Evolutionary conservation across 2,888 invertebrate species (phyloP), one percentile per base, ranked within the genome.

Genomic region (Miltochrista miniata): DNA sequence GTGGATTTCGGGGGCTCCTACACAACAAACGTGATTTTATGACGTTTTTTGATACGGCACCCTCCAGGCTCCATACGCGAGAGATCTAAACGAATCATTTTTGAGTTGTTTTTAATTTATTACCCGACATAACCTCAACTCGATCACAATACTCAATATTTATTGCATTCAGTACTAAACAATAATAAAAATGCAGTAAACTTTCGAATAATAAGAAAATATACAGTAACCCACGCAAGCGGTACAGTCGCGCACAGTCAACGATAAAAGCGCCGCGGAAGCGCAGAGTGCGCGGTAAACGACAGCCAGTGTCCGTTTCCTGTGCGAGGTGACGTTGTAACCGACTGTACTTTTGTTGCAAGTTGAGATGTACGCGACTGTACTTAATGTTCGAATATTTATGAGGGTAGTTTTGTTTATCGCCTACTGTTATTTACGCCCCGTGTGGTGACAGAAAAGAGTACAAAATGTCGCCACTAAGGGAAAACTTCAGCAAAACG

Each of bases 251-350:
- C 47, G 56, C 51, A 51, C 53, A 62, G 48, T 33, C 31, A 43
- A 47, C 51, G 61, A 67, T 67, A 68, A 68, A 67, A 57, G 51
- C 56, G 35, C 40, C 48, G 61, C 68, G 76, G 74, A 75, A 71
- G 58, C 56, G 45, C 55, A 61, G 61, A 59, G 61, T 59, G 75
- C 64, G 68, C 66, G 67, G 69, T 64, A 61, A 68, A 68, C 68
- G 76, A 71, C 76, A 74, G 69, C 65, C 64, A 54, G 68, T 64
- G 69, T 76, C 76, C 75, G 72, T 47, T 76, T 74, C 76, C 76
- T 63, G 63, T 41, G 45, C 59, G 57, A 67, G 70, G 67, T 65
- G 64, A 60, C 57, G 61, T 55, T 59, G 59, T 61, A 52, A 51
- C 40, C 52, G 57, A 56, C 56, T 67, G 65, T 69, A 69, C 68